Percentiles rank a stretch among this genome's conserved stretches.
Evolutionary conservation across 2,113 vertebrate genomes (phyloP).

Genomic region (Atractosteus spatula): DNA sequence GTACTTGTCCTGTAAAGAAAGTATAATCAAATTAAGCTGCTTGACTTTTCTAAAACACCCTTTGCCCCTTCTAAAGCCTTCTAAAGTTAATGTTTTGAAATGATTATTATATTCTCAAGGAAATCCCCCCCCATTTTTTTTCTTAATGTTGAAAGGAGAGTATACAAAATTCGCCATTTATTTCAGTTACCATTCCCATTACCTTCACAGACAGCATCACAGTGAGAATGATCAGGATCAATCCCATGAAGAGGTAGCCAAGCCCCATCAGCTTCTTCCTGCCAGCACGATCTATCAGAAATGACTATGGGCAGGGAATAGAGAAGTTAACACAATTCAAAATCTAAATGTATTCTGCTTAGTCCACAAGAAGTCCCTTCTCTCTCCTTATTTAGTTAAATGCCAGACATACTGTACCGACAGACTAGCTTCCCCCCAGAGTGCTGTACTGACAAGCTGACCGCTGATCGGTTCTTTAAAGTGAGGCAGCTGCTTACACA

Average conservation of each 20-base stretch:
- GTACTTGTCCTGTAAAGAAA: conserved; percentile 52
- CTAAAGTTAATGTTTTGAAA: no score
- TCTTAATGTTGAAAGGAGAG: no score
- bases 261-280: conserved; percentile 66
- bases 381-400: no score
- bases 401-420: no score
- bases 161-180: no score
- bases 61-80: no score
- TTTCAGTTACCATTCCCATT: conserved; percentile 14
- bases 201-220: conserved; percentile 63
- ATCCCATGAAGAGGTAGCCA: conserved; percentile 70
- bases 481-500: conserved; percentile 45
- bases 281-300: conserved; percentile 62
- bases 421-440: no score
- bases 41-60: no score
- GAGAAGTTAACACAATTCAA: background rate
- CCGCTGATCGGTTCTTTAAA: no score
- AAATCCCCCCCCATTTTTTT: no score
- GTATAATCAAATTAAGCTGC: background rate
- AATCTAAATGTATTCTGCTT: background rate
- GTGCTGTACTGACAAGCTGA: no score
- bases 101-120: no score
- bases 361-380: background rate
- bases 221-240: conserved; percentile 58
- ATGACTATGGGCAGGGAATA: conserved; percentile 50